Evolutionary conservation across 2,888 invertebrate genomes (phyloP), one percentile per base, ranked within the genome.

Genomic region (Dyspetes luteomarginatus): DNA sequence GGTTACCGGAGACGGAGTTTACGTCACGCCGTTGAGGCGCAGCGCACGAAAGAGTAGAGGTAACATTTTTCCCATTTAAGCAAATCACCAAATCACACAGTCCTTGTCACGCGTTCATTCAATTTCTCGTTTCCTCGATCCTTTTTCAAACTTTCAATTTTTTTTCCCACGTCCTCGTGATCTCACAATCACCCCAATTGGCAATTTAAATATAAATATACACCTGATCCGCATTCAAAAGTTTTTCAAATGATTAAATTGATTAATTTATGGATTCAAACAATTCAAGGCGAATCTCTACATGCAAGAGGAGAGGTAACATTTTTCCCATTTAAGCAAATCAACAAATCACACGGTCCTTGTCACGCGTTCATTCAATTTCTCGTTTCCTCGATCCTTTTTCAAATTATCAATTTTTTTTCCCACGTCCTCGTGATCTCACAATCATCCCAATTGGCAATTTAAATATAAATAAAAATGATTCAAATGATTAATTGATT

Each of bases 1-100:
- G 87, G 94, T 94, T 92, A 94, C 94, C 88, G 94, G 94, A 89
- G 94, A 94, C 90, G 94, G 94, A 89, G 93, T 94, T 91, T 90
- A 90, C 89, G 90, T 94, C 92, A 93, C 93, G 92, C 93, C 93
- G 88, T 92, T 88, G 90, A 91, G 90, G 89, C 91, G 91, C 89
- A 89, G 86, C 89, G 87, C 88, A 89, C 89, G 90, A 90, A 92
- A 87, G 89, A 90, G 86, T 87, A 86, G 90, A 92, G 92, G 92
- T 92, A 92, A 91, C 85, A 75, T 84, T 82, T 83, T 80, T 48
- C 80, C 77, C 67, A 65, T 65, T 80, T 69, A 69, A 72, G 19
- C 50, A 41, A n/a, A 68, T 60, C 60, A 48, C 64, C 55, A 48
- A 22, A 50, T 62, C 48, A 41, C 58, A 64, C 67, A 41, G 4